phyloP scores from a whole-genome alignment of 2,113 vertebrate genomes.

The Thamnaconus septentrionalis region DNA sequence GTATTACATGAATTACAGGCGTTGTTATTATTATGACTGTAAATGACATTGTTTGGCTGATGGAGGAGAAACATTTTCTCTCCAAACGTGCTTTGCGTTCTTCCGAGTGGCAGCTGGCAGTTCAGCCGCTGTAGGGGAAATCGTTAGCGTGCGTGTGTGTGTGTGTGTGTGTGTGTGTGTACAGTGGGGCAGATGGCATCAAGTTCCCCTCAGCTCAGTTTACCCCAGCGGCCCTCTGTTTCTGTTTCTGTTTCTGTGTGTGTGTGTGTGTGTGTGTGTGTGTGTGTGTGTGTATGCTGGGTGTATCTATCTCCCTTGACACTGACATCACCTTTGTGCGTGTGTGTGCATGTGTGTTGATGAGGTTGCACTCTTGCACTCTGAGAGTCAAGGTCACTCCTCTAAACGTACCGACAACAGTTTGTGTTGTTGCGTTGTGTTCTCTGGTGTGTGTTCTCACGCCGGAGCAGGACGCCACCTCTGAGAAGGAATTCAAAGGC shows the following conservation, averaged over 20 bases:
- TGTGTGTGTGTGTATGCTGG: conserved; percentile 2
- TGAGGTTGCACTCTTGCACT: conserved; percentile 40
- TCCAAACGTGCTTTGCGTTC: conserved; percentile 8
- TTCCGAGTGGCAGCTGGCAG: conserved; percentile 51
- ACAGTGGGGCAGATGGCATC: conserved; percentile 66
- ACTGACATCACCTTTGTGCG: conserved; percentile 32
- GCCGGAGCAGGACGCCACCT: background rate
- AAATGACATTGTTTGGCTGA: too few relatives aligned
- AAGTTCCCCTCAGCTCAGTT: conserved; percentile 58
- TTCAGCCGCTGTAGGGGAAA: conserved; percentile 41
- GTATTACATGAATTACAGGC: background rate
- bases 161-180: conserved; percentile 11
- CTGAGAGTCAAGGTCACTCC: conserved; percentile 48
- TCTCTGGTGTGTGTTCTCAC: conserved; percentile 2
- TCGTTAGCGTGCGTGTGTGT: conserved; percentile 14
- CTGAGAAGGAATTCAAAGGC: conserved; percentile 43
- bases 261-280: conserved; percentile 18
- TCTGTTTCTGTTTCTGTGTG: conserved; percentile 9
- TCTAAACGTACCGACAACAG: conserved; percentile 12
- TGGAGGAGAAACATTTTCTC: too few relatives aligned
- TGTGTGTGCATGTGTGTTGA: conserved; percentile 20
- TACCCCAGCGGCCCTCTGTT: conserved; percentile 49
- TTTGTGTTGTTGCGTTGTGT: background rate
- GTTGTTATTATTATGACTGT: too few relatives aligned
- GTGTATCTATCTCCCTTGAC: conserved; percentile 17